A percentile compares a stretch with the other conserved stretches of the same genome.
These are phyloP conservation scores for Anser cygnoides DNA, from an alignment of 2,113 vertebrate species.

Conservation along the genomic window DNA sequence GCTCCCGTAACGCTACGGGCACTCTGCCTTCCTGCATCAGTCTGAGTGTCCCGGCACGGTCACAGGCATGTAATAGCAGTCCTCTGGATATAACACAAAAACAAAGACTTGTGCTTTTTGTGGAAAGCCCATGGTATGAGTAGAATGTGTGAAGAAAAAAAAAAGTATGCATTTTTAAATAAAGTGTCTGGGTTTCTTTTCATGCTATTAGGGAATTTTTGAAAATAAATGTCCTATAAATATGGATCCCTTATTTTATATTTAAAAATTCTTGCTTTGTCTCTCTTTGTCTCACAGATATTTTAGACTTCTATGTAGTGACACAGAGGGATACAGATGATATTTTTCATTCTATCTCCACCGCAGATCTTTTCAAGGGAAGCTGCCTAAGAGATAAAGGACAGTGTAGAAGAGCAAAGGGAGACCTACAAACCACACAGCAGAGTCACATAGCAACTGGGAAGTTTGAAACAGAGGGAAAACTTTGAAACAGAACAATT, in stretches of 20 bases:
- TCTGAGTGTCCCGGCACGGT: background rate
- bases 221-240: background rate
- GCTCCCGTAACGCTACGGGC: background rate
- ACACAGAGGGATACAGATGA: background rate
- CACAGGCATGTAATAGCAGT: rapidly evolving
- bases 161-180: background rate
- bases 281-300: background rate
- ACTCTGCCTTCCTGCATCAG: background rate
- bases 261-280: background rate
- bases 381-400: background rate
- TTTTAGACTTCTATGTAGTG: background rate
- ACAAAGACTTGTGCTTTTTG: background rate
- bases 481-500: background rate
- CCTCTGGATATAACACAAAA: background rate
- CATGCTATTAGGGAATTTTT: background rate
- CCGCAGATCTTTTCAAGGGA: background rate
- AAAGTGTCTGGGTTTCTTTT: background rate
- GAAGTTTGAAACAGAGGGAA: background rate
- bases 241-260: background rate
- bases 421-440: background rate
- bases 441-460: background rate
- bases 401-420: slow-evolving; percentile 6
- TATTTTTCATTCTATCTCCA: background rate
- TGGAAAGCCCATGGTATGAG: background rate
- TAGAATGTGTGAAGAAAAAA: background rate